Conservation (phyloP, 1,140 invertebrate genomes). For the Bursaphelenchus mucronatus region DNA sequence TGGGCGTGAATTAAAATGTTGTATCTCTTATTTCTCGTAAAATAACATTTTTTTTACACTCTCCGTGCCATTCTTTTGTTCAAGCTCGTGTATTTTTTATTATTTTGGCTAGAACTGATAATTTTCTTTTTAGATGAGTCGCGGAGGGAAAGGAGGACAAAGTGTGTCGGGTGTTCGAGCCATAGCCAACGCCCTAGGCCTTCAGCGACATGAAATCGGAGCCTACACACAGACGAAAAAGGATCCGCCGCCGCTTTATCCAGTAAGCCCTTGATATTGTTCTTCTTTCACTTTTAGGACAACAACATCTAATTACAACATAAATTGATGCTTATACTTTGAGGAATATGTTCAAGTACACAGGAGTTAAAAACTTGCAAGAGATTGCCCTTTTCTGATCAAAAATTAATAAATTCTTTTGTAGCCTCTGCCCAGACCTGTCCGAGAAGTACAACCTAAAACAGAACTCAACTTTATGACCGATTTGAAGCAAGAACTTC, state of each 20-base stretch:
- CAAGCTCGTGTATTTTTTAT: too few relatives aligned
- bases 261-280: constrained; percentile 34
- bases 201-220: constrained; percentile 43
- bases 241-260: constrained; percentile 42
- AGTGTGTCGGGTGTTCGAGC: constrained; percentile 32
- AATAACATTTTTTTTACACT: too few relatives aligned
- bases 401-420: constrained; percentile 11
- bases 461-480: constrained; percentile 25
- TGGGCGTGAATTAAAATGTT: too few relatives aligned
- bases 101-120: too few relatives aligned
- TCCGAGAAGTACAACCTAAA: constrained; percentile 20
- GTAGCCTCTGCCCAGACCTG: constrained; percentile 16
- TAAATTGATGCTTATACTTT: background rate
- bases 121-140: constrained; percentile 16
- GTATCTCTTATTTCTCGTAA: too few relatives aligned
- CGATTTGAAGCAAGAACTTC: constrained; percentile 24
- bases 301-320: constrained; percentile 15
- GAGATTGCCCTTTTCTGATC: background rate
- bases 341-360: background rate
- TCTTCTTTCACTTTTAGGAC: constrained; percentile 16
- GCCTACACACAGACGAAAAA: constrained; percentile 34
- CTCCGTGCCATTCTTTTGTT: too few relatives aligned
- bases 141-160: constrained; percentile 22
- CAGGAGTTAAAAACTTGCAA: background rate
- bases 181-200: constrained; percentile 46